Conservation (phyloP, 1,140 invertebrate species). For the Lysiphlebus fabarum region DNA sequence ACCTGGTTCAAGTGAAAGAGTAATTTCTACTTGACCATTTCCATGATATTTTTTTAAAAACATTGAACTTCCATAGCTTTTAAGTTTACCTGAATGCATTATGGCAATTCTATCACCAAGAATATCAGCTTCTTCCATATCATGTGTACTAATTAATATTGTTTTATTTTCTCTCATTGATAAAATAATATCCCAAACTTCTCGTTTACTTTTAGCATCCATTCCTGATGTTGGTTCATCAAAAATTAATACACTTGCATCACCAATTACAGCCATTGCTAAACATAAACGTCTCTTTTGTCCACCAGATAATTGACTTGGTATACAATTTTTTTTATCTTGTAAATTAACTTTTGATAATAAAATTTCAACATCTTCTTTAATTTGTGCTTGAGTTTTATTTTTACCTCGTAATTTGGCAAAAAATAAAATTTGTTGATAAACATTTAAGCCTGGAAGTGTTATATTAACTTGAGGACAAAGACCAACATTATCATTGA, state of each 20-base stretch:
- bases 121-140: conserved; percentile 97
- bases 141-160: conserved; percentile 92
- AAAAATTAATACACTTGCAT: conserved; percentile 65
- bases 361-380: conserved; percentile 44
- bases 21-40: conserved; percentile 55
- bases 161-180: conserved; percentile 65
- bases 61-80: conserved; percentile 80
- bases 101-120: conserved; percentile 91
- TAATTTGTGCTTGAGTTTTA: conserved; percentile 34
- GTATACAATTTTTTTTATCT: conserved; percentile 59
- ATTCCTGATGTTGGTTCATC: conserved; percentile 95
- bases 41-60: conserved; percentile 85
- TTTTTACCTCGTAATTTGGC: conserved; percentile 54
- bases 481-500: conserved; percentile 64
- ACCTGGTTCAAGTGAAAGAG: conserved; percentile 42
- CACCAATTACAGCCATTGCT: conserved; percentile 64
- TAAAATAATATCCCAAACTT: conserved; percentile 81
- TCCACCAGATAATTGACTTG: conserved; percentile 64
- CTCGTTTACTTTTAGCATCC: conserved; percentile 86
- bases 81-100: conserved; percentile 76
- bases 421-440: conserved; percentile 87
- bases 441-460: conserved; percentile 84
- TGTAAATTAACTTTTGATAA: conserved; percentile 59
- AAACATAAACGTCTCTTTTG: conserved; percentile 69
- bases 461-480: conserved; percentile 96